phyloP scores from a whole-genome alignment of 2,888 invertebrate species.

The Pocota personata region DNA sequence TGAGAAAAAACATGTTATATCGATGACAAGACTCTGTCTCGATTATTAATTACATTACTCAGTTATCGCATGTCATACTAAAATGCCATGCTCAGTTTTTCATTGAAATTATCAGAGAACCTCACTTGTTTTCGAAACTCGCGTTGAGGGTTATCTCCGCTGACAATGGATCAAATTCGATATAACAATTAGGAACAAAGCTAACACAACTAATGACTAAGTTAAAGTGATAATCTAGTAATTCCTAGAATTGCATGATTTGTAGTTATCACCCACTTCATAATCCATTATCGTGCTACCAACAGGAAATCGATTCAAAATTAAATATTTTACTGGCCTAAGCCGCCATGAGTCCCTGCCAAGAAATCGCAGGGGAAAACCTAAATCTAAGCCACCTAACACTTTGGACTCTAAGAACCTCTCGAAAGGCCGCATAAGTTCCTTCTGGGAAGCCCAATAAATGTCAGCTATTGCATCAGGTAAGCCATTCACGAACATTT shows the following conservation, averaged over 20 bases:
- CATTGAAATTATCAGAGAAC: neutral
- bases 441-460: conserved; percentile 12
- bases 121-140: neutral
- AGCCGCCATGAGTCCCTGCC: neutral
- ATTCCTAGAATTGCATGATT: conserved; percentile 9
- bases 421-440: neutral
- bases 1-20: neutral
- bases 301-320: conserved; percentile 11
- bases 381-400: neutral
- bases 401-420: neutral
- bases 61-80: neutral
- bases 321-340: neutral
- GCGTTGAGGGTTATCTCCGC: neutral
- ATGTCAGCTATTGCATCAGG: neutral
- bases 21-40: neutral
- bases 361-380: conserved; percentile 1
- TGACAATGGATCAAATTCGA: neutral
- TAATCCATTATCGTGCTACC: conserved; percentile 33
- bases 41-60: neutral
- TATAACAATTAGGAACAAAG: neutral
- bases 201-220: neutral
- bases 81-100: neutral
- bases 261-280: neutral
- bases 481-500: neutral
- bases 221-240: neutral